Base-by-base conservation (phyloP, 2,797 vertebrate genomes). In the Apogon talboti region DNA sequence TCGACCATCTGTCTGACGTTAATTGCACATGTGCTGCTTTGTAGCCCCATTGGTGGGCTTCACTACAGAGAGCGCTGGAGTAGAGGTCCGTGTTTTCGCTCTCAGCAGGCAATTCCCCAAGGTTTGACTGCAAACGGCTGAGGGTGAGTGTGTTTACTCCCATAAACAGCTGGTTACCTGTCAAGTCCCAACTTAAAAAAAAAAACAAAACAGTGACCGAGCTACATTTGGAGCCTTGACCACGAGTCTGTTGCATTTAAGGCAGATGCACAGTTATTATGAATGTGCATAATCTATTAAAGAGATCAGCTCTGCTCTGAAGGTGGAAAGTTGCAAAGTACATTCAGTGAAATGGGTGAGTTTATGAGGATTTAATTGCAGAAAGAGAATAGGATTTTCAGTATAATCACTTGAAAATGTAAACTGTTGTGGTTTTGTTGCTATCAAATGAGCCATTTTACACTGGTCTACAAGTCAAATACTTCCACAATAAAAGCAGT, bases 1-100 rank as follows among this genome's bases (percentile, higher is more conserved):
- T 74, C 53, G 59, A 81, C 84, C 90, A 90, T 91, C 90, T 91
- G 86, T 82, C 83, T 70, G 28, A 58, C 4, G 67, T 84, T 90
- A 91, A 88, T 86, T 90, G 88, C 81, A 82, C 76, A 67, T 79
- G 78, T 81, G 81, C 76, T 68, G 76, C 66, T 40, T 63, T 63
- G 76, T 65, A 62, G 54, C 58, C 52, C 85, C 66, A 58, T 33
- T 61, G 78, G 66, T 66, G 72, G 69, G 75, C 78, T 55, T 53
- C 50, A 51, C 76, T 48, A 74, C 55, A 74, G 64, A 77, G 59
- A 14, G 60, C 41, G 7, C 9, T 21, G n/a, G 15, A 24, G 65
- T 67, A 64, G 56, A 84, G 66, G 71, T 14, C 62, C 38, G 21
- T 66, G 50, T 60, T 66, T 57, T 21, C 46, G 21, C 35, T 43